Evolutionary conservation across 2,888 invertebrate genomes (phyloP), one percentile per base, ranked within the genome.

Genomic region (Caenorhabditis sp.): DNA sequence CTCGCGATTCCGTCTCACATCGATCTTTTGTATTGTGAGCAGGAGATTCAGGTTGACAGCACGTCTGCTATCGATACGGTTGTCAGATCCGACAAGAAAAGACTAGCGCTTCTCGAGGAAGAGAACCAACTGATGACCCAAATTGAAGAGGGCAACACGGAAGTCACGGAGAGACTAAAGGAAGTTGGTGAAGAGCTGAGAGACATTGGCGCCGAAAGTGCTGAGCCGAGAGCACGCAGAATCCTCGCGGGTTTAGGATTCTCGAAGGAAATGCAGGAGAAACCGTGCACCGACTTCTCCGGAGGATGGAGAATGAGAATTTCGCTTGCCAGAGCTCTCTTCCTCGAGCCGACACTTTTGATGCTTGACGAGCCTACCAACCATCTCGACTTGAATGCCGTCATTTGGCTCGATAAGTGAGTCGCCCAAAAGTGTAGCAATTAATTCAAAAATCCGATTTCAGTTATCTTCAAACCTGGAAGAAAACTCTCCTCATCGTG

Each of bases 371-470:
- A 99, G 92, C 99, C 99, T 81, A 99, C 99, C 0, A 99, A 99
- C 91, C 99, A 99, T 91, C 93, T 99, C 86, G 99, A 99, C 92
- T 92, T 99, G 71, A 99, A 99, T 89, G 99, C 99, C 81, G 99
- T 99, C 55, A 99, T 99, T 92, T 99, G 99, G 99, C 92, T 99
- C 66, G 99, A 99, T 89, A 98, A 99, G 94, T 95, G 91, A 92
- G 93, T 91, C 17, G 56, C 76, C 32, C 11, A 37, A 22, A 35
- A 43, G 11, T 58, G 20, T 15, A 43, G 30, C 13, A 46, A 39
- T 26, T n/a, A 26, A 53, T 17, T 24, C 6, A 9, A 46, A 45
- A 35, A 13, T 37, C 24, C 35, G 52, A 50, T 85, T 90, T 61
- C 81, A 94, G 94, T 90, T 98, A 98, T 90, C 92, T 99, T 22